phyloP scores from a whole-genome alignment of 2,797 vertebrate species.

The Sebastes paucispinis region DNA sequence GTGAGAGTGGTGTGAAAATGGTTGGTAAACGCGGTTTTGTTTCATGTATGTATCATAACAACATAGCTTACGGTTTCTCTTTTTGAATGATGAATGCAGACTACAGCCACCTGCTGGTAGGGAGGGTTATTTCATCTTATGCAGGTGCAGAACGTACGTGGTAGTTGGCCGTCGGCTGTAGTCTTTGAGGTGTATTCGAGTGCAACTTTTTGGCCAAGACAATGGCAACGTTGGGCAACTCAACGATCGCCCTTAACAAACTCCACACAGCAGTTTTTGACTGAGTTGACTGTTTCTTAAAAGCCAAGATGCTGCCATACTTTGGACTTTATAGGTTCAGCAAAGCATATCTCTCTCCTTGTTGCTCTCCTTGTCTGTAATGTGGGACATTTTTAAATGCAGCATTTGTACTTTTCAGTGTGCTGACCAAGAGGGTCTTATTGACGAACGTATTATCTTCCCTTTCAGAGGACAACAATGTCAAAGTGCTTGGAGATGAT shows the following conservation, averaged over 20 bases:
- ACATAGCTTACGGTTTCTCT: no score
- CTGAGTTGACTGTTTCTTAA: background rate
- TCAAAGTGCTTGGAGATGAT: background rate
- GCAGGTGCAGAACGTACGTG: no score
- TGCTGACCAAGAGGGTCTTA: background rate
- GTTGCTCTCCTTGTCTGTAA: background rate
- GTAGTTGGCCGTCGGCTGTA: no score
- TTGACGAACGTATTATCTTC: background rate
- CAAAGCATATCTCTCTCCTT: background rate
- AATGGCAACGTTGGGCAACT: no score
- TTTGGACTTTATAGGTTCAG: background rate
- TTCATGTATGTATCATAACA: no score
- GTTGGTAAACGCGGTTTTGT: no score
- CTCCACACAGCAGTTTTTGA: background rate
- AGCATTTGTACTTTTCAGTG: background rate
- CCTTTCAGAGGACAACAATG: background rate
- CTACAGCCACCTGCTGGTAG: no score
- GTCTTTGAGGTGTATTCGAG: no score
- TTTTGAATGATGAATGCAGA: no score
- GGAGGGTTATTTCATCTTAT: no score
- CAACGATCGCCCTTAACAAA: background rate
- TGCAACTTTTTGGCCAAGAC: no score
- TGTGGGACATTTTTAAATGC: constrained; percentile 4
- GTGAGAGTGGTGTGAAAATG: no score
- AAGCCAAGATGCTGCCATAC: background rate